phyloP scores from a whole-genome alignment of 2,888 invertebrate species.

The Drosophila monieri region DNA sequence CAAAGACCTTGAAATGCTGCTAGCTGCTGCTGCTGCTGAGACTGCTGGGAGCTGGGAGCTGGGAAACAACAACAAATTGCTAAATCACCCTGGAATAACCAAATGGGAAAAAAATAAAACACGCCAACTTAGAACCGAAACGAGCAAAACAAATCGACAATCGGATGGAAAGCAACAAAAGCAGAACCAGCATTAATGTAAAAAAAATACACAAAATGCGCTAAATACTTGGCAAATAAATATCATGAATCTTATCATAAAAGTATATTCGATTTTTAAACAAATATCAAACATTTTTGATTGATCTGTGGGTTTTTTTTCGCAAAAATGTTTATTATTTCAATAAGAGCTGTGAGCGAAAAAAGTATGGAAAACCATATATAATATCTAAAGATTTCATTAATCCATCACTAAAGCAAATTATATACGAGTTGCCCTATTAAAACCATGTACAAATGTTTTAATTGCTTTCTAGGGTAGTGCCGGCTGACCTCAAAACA shows the following conservation, averaged over 20 bases:
- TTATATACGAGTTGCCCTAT: slow-evolving; percentile 13
- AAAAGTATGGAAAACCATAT: too few species aligned
- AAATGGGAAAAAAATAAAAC: slow-evolving; percentile 14
- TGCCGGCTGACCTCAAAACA: slow-evolving; percentile 32
- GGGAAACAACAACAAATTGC: slow-evolving; percentile 59
- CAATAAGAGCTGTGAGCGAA: background rate
- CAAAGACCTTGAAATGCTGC: slow-evolving; percentile 75
- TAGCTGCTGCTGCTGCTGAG: slow-evolving; percentile 28
- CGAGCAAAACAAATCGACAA: slow-evolving; percentile 40
- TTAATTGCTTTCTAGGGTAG: slow-evolving; percentile 31
- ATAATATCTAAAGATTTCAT: background rate
- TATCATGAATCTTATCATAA: too few species aligned
- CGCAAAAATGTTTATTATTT: background rate
- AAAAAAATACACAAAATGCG: slow-evolving; percentile 59
- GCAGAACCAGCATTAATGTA: slow-evolving; percentile 44
- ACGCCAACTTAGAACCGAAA: background rate
- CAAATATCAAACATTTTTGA: too few species aligned
- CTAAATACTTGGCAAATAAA: slow-evolving; percentile 51
- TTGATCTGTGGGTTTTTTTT: too few species aligned
- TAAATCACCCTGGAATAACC: slow-evolving; percentile 76
- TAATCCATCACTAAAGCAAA: slow-evolving; percentile 18
- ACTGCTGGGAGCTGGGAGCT: slow-evolving; percentile 9
- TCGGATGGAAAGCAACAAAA: slow-evolving; percentile 50
- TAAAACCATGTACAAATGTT: slow-evolving; percentile 10
- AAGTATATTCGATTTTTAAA: too few species aligned